These are phyloP conservation scores for Tyto alba DNA, from an alignment of 2,113 vertebrate genomes.

Conservation along the genomic window DNA sequence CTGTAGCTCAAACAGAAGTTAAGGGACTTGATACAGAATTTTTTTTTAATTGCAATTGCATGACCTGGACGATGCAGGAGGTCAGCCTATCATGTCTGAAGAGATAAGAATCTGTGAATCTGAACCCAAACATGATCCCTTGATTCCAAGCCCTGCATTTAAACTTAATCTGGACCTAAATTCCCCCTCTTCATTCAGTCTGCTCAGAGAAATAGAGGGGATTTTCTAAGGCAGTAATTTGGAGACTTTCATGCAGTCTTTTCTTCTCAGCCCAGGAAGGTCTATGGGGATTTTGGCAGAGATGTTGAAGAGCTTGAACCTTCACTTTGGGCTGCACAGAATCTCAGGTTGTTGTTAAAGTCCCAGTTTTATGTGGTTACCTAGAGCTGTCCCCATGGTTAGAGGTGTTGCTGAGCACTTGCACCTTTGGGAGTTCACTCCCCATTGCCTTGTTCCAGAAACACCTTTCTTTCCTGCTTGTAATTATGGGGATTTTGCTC, in stretches of 20 bases:
- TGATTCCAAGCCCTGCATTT: neutral
- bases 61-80: neutral
- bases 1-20: neutral
- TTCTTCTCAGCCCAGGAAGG: neutral
- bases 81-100: neutral
- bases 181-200: neutral
- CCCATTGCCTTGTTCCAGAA: neutral
- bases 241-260: neutral
- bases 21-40: neutral
- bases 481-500: neutral
- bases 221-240: neutral
- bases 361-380: neutral
- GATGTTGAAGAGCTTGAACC: neutral
- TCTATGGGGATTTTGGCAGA: neutral
- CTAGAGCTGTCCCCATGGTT: neutral
- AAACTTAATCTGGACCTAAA: neutral
- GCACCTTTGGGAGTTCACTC: neutral
- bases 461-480: neutral
- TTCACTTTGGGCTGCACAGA: neutral
- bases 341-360: neutral
- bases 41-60: neutral
- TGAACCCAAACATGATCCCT: neutral
- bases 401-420: neutral
- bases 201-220: neutral
- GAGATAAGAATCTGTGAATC: neutral